Base-by-base conservation (phyloP, 1,140 invertebrate species). In the Cotesia typhae region DNA sequence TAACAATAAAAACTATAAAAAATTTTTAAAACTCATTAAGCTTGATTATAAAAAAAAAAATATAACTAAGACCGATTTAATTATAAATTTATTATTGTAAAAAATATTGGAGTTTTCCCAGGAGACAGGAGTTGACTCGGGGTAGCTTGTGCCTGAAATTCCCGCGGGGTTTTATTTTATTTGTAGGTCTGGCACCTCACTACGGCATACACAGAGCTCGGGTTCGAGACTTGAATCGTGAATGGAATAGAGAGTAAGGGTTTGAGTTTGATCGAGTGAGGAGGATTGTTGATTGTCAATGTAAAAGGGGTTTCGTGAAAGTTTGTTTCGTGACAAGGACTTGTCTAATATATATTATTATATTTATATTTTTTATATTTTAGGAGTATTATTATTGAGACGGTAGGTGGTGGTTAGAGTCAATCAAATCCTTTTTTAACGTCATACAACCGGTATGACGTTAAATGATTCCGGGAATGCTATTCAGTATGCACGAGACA, bases 191-290 rank as follows among this genome's bases (percentile, higher is more conserved):
- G 5, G 6, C 41, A 47, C 41, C 41, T 9, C 41, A 28, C 28
- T 28, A 28, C 28, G 28, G 3, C 28, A 1, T 28, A 28, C 28
- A 28, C 28, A 28, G 28, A 28, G 28, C 41, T 6, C 6, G 41
- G 41, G 41, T 47, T 47, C 41, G 14, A 20, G 59, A 57, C 12
- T 68, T 38, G 36, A 37, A 37, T 59, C 55, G 67, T 68, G 67
- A 68, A 68, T 68, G 67, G 55, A 68, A 68, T 41, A n/a, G 41
- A 2, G 28, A 28, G 28, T 28, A 28, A 28, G 28, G 28, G 28
- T 28, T 28, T 28, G 55, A 5, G 35, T 68, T 68, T 55, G 67
- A 68, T 68, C 53, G 67, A 20, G 35, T 68, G 52, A 68, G 53
- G 67, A 59, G 53, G 67, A 60, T 68, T 68, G 17, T 35, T 53